phyloP scores from a whole-genome alignment of 2,797 vertebrate species.

The Aythya fuligula region DNA sequence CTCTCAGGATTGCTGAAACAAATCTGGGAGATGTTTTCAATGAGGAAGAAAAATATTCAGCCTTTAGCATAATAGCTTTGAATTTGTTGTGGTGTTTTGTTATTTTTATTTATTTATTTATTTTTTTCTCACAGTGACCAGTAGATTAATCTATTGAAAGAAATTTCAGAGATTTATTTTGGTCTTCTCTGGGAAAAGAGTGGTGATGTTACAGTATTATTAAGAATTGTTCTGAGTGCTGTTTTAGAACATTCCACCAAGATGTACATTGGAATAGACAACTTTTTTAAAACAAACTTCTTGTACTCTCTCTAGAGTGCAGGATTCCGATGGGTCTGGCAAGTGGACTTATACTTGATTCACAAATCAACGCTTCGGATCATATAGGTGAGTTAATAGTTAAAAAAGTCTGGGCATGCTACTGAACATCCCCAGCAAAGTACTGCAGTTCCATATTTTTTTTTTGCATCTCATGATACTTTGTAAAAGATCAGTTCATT shows the following conservation, averaged over 20 bases:
- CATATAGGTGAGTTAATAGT: slow-evolving; percentile 79
- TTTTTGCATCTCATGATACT: background rate
- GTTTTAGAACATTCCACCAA: background rate
- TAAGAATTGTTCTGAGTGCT: background rate
- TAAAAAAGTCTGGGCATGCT: background rate
- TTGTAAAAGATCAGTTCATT: background rate
- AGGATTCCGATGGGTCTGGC: slow-evolving; percentile 87
- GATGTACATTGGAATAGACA: background rate
- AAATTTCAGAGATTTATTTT: background rate
- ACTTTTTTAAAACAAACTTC: background rate
- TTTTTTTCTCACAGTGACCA: background rate
- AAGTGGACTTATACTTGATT: slow-evolving; percentile 84
- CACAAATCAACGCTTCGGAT: slow-evolving; percentile 85
- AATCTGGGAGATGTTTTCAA: background rate
- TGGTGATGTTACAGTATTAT: background rate
- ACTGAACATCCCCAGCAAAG: background rate
- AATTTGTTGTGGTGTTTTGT: background rate
- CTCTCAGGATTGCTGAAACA: background rate
- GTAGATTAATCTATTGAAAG: background rate
- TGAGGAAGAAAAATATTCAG: background rate
- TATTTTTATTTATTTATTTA: too few relatives aligned
- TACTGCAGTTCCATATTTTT: background rate
- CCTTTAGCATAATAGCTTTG: background rate
- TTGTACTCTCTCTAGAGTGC: slow-evolving; percentile 81
- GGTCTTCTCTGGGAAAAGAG: background rate